phyloP scores from a whole-genome alignment of 2,113 vertebrate genomes.

The Octodon degus region DNA sequence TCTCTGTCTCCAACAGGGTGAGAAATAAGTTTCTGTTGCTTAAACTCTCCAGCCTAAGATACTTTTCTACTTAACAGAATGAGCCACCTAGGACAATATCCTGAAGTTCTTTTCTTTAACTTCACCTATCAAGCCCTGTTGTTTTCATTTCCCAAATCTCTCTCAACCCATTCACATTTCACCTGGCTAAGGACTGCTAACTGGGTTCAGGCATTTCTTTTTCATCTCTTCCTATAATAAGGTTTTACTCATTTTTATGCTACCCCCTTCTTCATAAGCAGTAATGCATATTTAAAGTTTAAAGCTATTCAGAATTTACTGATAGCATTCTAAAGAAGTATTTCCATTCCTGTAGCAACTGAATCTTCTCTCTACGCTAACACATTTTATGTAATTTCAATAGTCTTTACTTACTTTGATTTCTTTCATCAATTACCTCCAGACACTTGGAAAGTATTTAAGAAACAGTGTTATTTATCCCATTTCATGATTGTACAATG shows the following conservation, averaged over 20 bases:
- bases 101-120: neutral
- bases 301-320: conserved; percentile 14
- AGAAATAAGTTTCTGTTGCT: neutral
- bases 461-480: conserved; percentile 4
- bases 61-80: neutral
- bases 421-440: conserved; percentile 3
- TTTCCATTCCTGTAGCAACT: neutral
- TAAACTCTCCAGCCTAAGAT: neutral
- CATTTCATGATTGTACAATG: neutral
- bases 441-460: neutral
- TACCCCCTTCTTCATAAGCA: neutral
- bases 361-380: neutral
- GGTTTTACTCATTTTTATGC: conserved; percentile 25
- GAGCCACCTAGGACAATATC: neutral
- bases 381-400: neutral
- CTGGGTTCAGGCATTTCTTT: neutral
- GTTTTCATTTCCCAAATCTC: neutral
- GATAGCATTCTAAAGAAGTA: neutral
- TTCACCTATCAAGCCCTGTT: neutral
- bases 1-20: neutral
- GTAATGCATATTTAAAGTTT: neutral
- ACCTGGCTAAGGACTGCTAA: neutral
- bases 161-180: neutral
- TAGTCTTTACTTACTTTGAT: neutral
- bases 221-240: neutral